Evolutionary conservation across 2,113 vertebrate genomes (phyloP).

Genomic region (Ammospiza caudacuta): DNA sequence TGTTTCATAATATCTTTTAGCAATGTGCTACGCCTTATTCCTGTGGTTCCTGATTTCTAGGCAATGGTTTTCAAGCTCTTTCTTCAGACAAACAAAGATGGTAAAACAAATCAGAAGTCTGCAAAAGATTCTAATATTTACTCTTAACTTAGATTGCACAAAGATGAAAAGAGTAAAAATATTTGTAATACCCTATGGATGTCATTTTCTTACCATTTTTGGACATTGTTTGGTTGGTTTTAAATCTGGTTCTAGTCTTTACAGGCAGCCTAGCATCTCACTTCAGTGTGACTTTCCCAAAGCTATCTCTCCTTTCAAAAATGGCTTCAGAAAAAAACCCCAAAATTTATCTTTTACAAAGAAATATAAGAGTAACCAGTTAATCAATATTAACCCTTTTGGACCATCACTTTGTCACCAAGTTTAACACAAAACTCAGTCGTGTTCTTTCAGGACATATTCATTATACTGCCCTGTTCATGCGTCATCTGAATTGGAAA

Average conservation of each 20-base stretch:
- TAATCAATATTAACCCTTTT: neutral
- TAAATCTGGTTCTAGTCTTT: rapidly evolving
- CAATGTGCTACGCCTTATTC: neutral
- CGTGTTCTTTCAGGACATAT: neutral
- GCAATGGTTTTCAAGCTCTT: neutral
- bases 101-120: neutral
- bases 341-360: neutral
- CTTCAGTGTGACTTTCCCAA: neutral
- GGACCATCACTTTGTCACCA: neutral
- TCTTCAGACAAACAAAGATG: neutral
- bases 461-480: neutral
- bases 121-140: neutral
- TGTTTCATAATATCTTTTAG: neutral
- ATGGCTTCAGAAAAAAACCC: neutral
- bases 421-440: neutral
- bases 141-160: neutral
- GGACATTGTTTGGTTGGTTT: neutral
- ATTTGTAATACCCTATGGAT: neutral
- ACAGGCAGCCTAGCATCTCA: neutral
- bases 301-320: neutral
- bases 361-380: neutral
- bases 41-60: neutral
- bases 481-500: neutral
- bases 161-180: neutral
- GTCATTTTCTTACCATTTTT: neutral